Evolutionary conservation across 1,140 invertebrate genomes (phyloP), one percentile per base, ranked within the genome.

Genomic region (Megalonaias nervosa): DNA sequence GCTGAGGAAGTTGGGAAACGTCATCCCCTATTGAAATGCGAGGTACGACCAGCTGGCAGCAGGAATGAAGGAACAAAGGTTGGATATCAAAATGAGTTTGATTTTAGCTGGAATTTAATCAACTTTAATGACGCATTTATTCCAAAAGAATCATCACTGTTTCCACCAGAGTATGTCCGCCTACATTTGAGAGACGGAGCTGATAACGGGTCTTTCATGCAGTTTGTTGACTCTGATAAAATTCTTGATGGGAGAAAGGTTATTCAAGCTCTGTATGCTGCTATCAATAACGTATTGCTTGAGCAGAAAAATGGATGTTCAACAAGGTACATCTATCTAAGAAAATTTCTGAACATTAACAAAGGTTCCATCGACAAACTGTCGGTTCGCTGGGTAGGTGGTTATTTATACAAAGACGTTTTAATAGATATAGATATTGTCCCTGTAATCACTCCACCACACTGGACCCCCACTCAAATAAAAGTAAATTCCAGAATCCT

Each of bases 21-120:
- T 48, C 9, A 77, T 48, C 62, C 75, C 13, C 26, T 59, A 19
- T 77, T 77, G 58, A 16, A 23, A 6, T 77, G 68, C 31, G 55
- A 77, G 55, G 13, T 77, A 17, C 26, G 26, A 23, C 31, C 64
- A 21, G 75, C 62, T n/a, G 75, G 75, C 4, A 77, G 75, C 60
- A 56, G 38, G 26, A 66, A 60, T 48, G 75, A 77, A 67, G 75
- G 69, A 48, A 77, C 75, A 4, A 77, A 77, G 64, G 75, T 77
- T 4, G 57, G 59, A 21, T 9, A 71, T 66, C 69, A 68, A 66
- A 64, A 77, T 60, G 75, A 77, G 55, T 77, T 71, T 71, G 75
- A 77, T 57, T 77, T 71, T 59, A n/a, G 65, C 19, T 77, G 69
- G 48, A 71, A 38, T 17, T 48, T 77, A 6, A 38, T 57, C n/a